Evolutionary conservation across 2,113 vertebrate genomes (phyloP), one percentile per base, ranked within the genome.

Genomic region (Oxyruncus cristatus): DNA sequence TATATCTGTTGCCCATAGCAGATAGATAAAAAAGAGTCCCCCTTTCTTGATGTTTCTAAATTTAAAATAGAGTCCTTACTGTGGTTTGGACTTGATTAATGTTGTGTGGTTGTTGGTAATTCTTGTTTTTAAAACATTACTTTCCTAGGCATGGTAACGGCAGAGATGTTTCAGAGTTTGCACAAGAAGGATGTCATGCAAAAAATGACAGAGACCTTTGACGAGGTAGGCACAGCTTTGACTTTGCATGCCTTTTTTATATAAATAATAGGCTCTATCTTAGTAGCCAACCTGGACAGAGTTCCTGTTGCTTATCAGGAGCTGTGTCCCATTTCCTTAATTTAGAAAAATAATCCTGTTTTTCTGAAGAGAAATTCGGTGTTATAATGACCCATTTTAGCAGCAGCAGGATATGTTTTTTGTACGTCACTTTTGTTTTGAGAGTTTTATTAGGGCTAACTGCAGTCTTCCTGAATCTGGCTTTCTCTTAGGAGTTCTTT

Each of bases 171-270:
- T 97, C 98, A 99, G 50, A 99, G 96, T 95, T 98, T 97, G 96
- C 97, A 97, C 33, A 98, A 98, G 93, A 95, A 92, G 42, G 98
- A 99, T 30, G 91, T 99, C 33, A 98, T 98, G 98, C 97, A 75
- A 71, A 99, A 98, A 97, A 99, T 99, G 99, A 98, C 98, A 17
- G 99, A 99, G 95, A 98, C 98, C 84, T 97, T 99, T 94, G 99
- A 99, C 97, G 98, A 99, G 98, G 99, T 99, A 72, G 52, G 94
- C 41, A 21, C 47, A 58, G 14, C 53, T 91, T 81, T 62, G 53
- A 49, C 44, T 76, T 91, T 56, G 16, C 21, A 8, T 49, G 15
- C 12, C 59, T 76, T 66, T 82, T 93, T 76, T 6, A 3, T 67
- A 6, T 41, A 46, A 89, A 71, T 32, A 58, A 13, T 35, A 49